Percentiles rank a stretch among this genome's conserved stretches.
These are phyloP conservation scores for Corythornis leucogaster DNA, from an alignment of 2,797 vertebrate species.

Conservation along the genomic window DNA sequence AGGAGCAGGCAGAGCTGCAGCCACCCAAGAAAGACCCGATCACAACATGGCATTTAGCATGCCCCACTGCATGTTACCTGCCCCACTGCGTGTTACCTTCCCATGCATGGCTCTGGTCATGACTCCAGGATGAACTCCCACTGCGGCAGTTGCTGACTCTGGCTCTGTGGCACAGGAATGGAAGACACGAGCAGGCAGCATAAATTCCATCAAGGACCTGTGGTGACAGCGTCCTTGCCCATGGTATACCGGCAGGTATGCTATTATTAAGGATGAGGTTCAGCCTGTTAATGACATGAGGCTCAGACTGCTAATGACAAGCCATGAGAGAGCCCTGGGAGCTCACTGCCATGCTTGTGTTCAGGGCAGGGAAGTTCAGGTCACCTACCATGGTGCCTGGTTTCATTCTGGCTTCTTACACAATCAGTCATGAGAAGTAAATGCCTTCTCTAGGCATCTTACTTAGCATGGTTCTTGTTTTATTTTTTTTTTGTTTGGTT, in stretches of 20 bases:
- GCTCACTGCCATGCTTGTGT: not conserved
- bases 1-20: not conserved
- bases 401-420: not conserved
- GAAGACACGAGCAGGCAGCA: not conserved
- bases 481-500: no score
- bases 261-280: not conserved
- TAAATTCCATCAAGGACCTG: not conserved
- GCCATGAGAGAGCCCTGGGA: not conserved
- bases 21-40: not conserved
- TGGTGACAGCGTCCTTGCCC: not conserved
- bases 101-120: fast-evolving
- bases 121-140: not conserved
- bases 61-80: not conserved
- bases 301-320: not conserved
- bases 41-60: not conserved
- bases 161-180: not conserved
- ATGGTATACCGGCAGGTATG: not conserved
- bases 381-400: not conserved
- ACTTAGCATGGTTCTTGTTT: no score
- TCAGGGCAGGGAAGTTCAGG: not conserved
- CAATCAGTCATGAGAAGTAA: not conserved
- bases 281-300: not conserved
- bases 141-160: not conserved
- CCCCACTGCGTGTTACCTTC: not conserved
- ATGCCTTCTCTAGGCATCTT: not conserved